These are phyloP conservation scores for Chamaetylas fuelleborni DNA, from an alignment of 2,113 vertebrate species.

Conservation along the genomic window DNA sequence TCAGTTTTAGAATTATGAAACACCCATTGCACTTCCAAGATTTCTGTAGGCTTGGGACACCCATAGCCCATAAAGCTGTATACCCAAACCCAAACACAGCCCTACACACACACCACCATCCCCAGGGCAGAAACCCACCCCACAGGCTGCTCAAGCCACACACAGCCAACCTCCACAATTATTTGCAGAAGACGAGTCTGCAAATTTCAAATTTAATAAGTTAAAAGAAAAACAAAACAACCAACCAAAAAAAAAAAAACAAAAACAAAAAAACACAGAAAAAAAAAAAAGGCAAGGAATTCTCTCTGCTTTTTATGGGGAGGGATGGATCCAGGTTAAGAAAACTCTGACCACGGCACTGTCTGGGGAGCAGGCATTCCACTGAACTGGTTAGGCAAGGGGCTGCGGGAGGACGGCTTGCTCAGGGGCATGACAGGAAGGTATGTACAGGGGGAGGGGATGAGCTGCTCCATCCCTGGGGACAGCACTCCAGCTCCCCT, in stretches of 20 bases:
- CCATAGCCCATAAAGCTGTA: neutral
- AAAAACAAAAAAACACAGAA: no score
- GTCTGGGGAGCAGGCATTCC: slow-evolving; percentile 76
- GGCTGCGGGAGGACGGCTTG: slow-evolving; percentile 55
- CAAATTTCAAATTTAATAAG: no score
- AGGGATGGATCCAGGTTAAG: slow-evolving; percentile 51
- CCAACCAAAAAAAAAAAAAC: no score
- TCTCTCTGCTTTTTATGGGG: slow-evolving; percentile 30
- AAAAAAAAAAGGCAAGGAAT: neutral
- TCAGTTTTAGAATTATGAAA: neutral
- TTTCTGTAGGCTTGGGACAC: neutral
- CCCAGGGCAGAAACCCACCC: neutral
- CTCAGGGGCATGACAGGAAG: slow-evolving; percentile 67
- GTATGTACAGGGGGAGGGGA: slow-evolving; percentile 59
- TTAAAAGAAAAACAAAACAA: no score
- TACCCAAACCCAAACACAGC: neutral
- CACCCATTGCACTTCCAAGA: rapidly evolving
- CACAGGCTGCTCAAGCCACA: neutral
- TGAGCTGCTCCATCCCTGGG: neutral
- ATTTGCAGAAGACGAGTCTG: neutral
- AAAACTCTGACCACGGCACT: slow-evolving; percentile 63
- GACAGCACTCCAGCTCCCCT: neutral
- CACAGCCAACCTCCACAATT: neutral
- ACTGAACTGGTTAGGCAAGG: slow-evolving; percentile 79
- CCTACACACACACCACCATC: neutral